Evolutionary conservation across 2,113 vertebrate species (phyloP).

Genomic region (Bubo scandiacus): DNA sequence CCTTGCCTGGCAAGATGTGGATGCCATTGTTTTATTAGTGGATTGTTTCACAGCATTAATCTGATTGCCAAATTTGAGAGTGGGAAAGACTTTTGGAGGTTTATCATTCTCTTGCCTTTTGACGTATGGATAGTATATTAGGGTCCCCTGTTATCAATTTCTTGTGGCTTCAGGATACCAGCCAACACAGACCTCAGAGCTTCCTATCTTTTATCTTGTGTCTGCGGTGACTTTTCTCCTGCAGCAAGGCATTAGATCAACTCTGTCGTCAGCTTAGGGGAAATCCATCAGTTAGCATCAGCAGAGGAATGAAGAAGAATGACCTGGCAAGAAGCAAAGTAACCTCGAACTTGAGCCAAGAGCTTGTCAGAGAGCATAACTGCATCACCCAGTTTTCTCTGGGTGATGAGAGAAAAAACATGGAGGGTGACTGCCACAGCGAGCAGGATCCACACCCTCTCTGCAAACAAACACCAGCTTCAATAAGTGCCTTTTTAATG

Average conservation of each 20-base stretch:
- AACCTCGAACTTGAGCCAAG: constrained; percentile 42
- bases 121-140: not conserved
- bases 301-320: constrained; percentile 54
- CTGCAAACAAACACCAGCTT: constrained; percentile 74
- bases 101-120: constrained; percentile 45
- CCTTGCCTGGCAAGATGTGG: not conserved
- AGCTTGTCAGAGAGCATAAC: constrained; percentile 25
- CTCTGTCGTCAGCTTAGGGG: not conserved
- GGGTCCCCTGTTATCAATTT: constrained; percentile 25
- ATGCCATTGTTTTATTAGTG: not conserved
- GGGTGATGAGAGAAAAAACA: constrained; percentile 55
- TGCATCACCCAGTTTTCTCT: constrained; percentile 51
- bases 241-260: constrained; percentile 38
- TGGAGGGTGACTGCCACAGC: not conserved
- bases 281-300: constrained; percentile 66
- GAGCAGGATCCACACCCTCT: constrained; percentile 50
- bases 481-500: constrained; percentile 76
- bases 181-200: constrained; percentile 38
- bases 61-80: constrained; percentile 16
- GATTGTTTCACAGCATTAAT: not conserved
- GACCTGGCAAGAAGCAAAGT: constrained; percentile 49
- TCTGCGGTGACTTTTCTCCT: constrained; percentile 22
- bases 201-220: constrained; percentile 51
- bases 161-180: constrained; percentile 47
- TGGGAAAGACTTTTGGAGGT: not conserved